Base-by-base conservation (phyloP, 2,888 invertebrate species). In the Meliscaeva auricollis region DNA sequence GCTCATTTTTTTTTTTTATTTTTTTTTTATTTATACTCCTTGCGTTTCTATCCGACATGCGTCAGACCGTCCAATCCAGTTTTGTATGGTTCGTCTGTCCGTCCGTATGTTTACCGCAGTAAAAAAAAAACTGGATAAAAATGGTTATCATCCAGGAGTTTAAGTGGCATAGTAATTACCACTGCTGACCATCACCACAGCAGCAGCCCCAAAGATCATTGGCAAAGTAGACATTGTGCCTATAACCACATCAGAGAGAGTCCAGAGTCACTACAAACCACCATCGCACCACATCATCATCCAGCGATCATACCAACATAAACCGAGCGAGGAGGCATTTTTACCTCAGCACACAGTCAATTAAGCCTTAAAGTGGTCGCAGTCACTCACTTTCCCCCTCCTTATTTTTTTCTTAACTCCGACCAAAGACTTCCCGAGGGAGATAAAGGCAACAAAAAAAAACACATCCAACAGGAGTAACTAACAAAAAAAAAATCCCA, bases 151-250 rank as follows among this genome's bases (percentile, higher is more conserved):
- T 81, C 62, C 80, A 64, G 76, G 41, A 69, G 81, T 77, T 81
- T 85, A 85, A 85, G 85, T 81, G 81, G 85, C 81, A 81, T 48
- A 72, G 76, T 85, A 85, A 85, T 85, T 85, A 81, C 85, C 76
- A 58, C 70, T 68, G 62, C 70, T 68, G 62, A 85, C 80, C 85
- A 66, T 58, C 38, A 38, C 58, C 58, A 58, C 54, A 54, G 38
- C 80, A 85, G 72, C 76, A 68, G 68, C 72, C 52, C 50, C 74
- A 60, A 22, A 70, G 52, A 73, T 68, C 73, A 64, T 20, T n/a
- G n/a, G n/a, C 77, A 62, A 46, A 73, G 73, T 73, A 77, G 77
- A 17, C 72, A 73, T 48, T 13, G 20, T 11, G 62, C 69, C 69
- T 48, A 38, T 11, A 74, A 69, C 73, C 82, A n/a, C n/a, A n/a